A percentile compares a stretch with the other conserved stretches of the same genome.
Conservation (phyloP, 2,113 vertebrate genomes). For the Ploceus nigricollis region DNA sequence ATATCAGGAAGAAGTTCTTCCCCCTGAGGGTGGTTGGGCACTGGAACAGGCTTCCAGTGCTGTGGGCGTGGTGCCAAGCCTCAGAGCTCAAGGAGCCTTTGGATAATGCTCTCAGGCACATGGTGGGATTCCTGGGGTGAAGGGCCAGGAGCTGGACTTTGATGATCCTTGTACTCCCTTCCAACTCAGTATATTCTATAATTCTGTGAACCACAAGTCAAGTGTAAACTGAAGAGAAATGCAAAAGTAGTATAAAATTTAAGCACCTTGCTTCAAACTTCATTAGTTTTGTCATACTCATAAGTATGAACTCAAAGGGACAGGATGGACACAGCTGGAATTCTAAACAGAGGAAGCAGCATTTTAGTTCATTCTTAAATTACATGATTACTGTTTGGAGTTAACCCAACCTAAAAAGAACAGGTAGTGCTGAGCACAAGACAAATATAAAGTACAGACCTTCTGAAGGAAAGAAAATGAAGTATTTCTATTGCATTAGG, state of each 20-base stretch:
- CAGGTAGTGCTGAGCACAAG: background rate
- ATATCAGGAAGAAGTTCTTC: background rate
- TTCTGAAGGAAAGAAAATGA: background rate
- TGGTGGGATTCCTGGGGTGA: background rate
- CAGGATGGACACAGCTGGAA: background rate
- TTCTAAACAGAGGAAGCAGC: background rate
- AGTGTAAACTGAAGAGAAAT: background rate
- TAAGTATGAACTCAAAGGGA: background rate
- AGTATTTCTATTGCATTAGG: background rate
- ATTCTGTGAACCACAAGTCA: background rate
- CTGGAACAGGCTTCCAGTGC: background rate
- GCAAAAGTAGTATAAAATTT: background rate
- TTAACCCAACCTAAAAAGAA: background rate
- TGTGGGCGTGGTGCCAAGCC: background rate
- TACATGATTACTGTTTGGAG: rapidly evolving
- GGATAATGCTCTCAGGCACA: background rate
- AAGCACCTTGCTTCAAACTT: background rate
- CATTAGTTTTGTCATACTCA: background rate
- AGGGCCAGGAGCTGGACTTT: background rate
- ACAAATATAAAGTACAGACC: background rate
- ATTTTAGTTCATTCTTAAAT: background rate
- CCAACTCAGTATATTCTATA: background rate
- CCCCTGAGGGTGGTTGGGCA: background rate
- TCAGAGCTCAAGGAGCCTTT: background rate
- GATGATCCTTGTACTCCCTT: background rate